Percentiles rank a stretch among this genome's conserved stretches.
Evolutionary conservation across 2,888 invertebrate species (phyloP).

Genomic region (Brassicogethes aeneus): DNA sequence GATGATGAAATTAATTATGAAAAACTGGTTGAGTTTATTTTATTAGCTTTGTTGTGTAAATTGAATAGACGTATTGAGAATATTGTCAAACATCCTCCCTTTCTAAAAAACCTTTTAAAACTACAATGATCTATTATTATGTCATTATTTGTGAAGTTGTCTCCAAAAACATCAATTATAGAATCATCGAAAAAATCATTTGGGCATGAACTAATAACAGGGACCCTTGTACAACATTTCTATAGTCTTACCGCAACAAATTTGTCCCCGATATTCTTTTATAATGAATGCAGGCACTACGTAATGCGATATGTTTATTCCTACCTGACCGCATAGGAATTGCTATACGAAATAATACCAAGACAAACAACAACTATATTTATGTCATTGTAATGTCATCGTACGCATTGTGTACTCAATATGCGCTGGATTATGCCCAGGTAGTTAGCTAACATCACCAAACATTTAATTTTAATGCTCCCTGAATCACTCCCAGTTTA

Average conservation of each 20-base stretch:
- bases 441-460: no score
- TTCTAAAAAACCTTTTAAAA: no score
- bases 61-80: no score
- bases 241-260: constrained; percentile 37
- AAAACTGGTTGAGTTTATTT: no score
- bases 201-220: neutral
- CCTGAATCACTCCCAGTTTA: no score
- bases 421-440: constrained; percentile 10
- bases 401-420: constrained; percentile 36
- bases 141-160: constrained; percentile 3
- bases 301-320: constrained; percentile 40
- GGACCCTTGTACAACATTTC: constrained; percentile 24
- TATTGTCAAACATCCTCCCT: no score
- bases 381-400: constrained; percentile 42
- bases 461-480: no score
- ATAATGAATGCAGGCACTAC: constrained; percentile 31
- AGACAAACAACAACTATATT: constrained; percentile 41
- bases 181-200: constrained; percentile 6
- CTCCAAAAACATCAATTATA: neutral
- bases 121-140: constrained; percentile 2
- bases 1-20: no score
- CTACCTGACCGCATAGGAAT: constrained; percentile 36
- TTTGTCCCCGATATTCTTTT: constrained; percentile 33
- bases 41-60: no score
- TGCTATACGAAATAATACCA: constrained; percentile 32